Conservation (phyloP, 2,888 invertebrate genomes). For the Tetragnatha montana region DNA sequence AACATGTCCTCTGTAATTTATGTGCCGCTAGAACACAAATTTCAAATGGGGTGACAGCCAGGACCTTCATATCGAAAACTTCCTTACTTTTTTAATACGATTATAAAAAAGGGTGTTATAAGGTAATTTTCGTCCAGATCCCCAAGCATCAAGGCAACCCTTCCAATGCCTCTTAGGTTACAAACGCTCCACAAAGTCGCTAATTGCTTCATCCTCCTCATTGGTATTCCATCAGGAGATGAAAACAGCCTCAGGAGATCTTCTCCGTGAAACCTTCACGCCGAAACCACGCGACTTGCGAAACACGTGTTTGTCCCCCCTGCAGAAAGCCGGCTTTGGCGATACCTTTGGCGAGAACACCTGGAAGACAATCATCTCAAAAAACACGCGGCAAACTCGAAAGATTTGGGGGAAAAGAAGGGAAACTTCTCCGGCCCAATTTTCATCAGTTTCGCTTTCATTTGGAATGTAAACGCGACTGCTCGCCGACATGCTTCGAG, state of each 20-base stretch:
- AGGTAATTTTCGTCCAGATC: too few relatives aligned
- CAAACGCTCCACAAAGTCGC: too few relatives aligned
- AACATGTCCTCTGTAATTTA: too few relatives aligned
- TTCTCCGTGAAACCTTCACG: background rate
- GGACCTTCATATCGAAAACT: too few relatives aligned
- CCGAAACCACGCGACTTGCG: background rate
- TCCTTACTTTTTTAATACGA: too few relatives aligned
- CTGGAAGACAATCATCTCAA: conserved; percentile 6
- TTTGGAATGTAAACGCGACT: conserved; percentile 55
- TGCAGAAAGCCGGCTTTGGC: conserved; percentile 20
- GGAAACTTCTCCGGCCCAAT: conserved; percentile 36
- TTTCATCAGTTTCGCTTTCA: conserved; percentile 52
- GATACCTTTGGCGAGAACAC: conserved; percentile 26
- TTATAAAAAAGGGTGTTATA: too few relatives aligned
- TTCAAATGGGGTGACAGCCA: too few relatives aligned
- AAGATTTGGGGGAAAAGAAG: conserved; percentile 10
- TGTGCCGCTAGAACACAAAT: too few relatives aligned
- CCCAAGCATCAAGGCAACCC: too few relatives aligned
- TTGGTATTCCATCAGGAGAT: too few relatives aligned
- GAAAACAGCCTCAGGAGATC: background rate
- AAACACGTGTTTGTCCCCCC: background rate
- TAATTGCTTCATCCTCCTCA: too few relatives aligned
- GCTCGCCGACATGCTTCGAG: conserved; percentile 41
- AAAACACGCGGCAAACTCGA: conserved; percentile 44
- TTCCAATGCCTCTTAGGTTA: too few relatives aligned